Percentiles rank a stretch among this genome's conserved stretches.
Conservation (phyloP, 1,140 invertebrate genomes). For the Sycophila sp. region DNA sequence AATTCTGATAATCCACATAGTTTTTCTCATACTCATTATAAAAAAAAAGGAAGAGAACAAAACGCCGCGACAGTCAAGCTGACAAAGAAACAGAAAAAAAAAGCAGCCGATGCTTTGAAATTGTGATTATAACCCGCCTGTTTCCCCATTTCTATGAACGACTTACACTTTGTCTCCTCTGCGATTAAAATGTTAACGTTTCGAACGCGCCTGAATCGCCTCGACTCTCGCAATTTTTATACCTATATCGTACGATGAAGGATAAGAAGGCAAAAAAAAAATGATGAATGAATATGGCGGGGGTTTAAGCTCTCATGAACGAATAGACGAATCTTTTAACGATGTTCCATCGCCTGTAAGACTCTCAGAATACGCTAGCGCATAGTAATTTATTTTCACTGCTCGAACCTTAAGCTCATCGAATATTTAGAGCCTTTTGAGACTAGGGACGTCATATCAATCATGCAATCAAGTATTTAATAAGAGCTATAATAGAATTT, state of each 20-base stretch:
- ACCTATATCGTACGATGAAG: conserved; percentile 26
- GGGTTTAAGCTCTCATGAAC: conserved; percentile 6
- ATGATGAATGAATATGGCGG: too few species aligned
- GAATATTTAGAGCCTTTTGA: conserved; percentile 42
- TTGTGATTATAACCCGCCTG: conserved; percentile 25
- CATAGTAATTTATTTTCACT: conserved; percentile 63
- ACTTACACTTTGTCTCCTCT: conserved; percentile 4
- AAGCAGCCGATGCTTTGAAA: conserved; percentile 28
- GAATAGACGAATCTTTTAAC: conserved; percentile 39
- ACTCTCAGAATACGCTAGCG: conserved; percentile 56
- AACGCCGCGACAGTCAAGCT: not conserved
- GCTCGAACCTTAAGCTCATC: conserved; percentile 47
- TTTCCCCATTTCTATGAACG: conserved; percentile 5
- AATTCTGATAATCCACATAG: not conserved
- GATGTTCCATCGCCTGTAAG: conserved; percentile 56
- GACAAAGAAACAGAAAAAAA: not conserved
- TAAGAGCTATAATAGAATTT: conserved; percentile 39
- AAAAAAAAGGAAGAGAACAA: not conserved
- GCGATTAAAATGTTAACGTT: conserved; percentile 12
- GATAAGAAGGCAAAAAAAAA: too few species aligned
- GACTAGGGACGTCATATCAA: conserved; percentile 61
- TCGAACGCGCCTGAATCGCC: conserved; percentile 10
- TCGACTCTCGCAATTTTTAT: conserved; percentile 32
- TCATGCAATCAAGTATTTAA: conserved; percentile 57
- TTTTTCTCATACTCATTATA: conserved; percentile 20